Base-by-base conservation (phyloP, 2,888 invertebrate genomes). In the Stenodema calcarata region DNA sequence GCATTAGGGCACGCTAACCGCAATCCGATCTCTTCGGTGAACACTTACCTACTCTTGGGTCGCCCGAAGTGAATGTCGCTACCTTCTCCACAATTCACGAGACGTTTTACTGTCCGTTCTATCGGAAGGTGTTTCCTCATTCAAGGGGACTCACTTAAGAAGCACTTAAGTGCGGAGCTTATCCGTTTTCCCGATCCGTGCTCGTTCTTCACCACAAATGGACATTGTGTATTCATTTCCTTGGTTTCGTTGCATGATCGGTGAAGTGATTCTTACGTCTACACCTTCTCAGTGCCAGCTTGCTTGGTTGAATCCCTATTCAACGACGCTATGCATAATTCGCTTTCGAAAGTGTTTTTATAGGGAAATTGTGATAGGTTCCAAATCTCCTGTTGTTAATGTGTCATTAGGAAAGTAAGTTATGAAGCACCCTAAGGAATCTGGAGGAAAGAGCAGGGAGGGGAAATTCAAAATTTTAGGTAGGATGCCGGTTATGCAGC, bases 21-120 rank as follows among this genome's bases (percentile, higher is more conserved):
- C 84, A 84, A 84, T 84, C 84, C 84, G 84, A 84, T 84, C 84
- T 84, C 84, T 84, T 30, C 11, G 82, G 70, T 47, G 84, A 73
- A 84, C 70, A 84, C 73, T n/a, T n/a, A n/a, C n/a, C n/a, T n/a
- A n/a, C n/a, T n/a, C n/a, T 73, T 70, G 18, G 28, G 6, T 70
- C 18, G 82, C n/a, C 18, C 42, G 73, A 84, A 42, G 42, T 73
- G 70, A 41, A 18, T 23, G 35, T 27, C 6, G 18, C n/a, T 47
- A 73, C 84, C 84, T 84, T 30, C 28, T 84, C 73, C 84, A 84
- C 23, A 73, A 84, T 84, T 84, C 84, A 84, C 28, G 70, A 84
- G 73, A 70, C n/a, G 84, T 44, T 84, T 47, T 70, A 73, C 84
- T 84, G 84, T 73, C 84, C 84, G 73, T 84, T 84, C 54, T 28